Evolutionary conservation across 2,888 invertebrate genomes (phyloP).

Genomic region (Cosmopolites sordidus): DNA sequence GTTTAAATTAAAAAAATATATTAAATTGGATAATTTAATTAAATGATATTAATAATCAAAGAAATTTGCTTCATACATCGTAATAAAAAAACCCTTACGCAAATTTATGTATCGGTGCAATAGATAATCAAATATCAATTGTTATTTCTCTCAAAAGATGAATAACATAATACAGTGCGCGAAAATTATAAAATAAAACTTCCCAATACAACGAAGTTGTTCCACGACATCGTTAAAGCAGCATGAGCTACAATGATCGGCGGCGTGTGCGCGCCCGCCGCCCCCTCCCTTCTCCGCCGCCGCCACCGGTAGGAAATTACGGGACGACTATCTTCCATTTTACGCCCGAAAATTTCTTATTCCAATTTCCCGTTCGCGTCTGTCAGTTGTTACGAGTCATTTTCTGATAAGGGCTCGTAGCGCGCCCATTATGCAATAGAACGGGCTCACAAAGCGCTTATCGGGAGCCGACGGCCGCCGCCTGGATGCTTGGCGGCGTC

Average conservation of each 20-base stretch:
- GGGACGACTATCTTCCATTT: constrained; percentile 72
- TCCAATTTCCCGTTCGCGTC: constrained; percentile 62
- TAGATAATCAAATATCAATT: too few species aligned
- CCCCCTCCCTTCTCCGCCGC: not conserved
- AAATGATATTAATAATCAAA: too few species aligned
- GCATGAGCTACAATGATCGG: not conserved
- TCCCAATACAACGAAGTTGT: too few species aligned
- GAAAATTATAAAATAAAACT: too few species aligned
- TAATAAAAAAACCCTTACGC: too few species aligned
- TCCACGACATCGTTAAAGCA: too few species aligned
- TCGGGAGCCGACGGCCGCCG: constrained; percentile 30
- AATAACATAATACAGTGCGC: too few species aligned
- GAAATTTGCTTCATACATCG: too few species aligned
- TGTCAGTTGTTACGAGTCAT: constrained; percentile 66
- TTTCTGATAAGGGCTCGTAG: constrained; percentile 63
- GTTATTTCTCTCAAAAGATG: too few species aligned
- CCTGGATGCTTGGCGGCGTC: constrained; percentile 2
- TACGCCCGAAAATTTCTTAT: constrained; percentile 75
- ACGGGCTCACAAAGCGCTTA: constrained; percentile 51
- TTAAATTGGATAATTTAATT: too few species aligned
- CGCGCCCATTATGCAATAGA: constrained; percentile 52
- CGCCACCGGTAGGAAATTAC: constrained; percentile 59
- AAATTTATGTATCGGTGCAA: too few species aligned
- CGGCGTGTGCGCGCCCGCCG: constrained; percentile 10
- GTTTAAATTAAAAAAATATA: too few species aligned